Percentiles rank a stretch among this genome's conserved stretches.
Conservation (phyloP, 2,797 vertebrate genomes). For the Perodicticus potto region DNA sequence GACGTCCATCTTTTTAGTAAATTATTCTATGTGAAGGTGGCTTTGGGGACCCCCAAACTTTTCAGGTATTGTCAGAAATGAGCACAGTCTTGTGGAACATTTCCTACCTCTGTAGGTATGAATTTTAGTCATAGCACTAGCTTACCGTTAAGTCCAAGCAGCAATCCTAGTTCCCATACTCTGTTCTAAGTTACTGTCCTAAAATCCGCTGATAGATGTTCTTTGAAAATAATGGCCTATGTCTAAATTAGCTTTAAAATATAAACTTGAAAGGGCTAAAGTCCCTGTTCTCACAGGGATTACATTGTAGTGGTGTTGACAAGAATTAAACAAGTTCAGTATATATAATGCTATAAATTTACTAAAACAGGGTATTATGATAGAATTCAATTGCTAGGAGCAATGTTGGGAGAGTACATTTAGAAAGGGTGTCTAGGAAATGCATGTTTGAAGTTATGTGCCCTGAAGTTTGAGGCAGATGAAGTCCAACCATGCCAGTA, state of each 20-base stretch:
- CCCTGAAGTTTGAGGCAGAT: not conserved
- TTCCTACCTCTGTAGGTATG: not conserved
- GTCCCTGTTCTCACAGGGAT: not conserved
- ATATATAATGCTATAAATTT: not conserved
- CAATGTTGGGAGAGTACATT: not conserved
- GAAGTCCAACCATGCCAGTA: not conserved
- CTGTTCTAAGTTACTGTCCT: not conserved
- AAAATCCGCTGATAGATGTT: not conserved
- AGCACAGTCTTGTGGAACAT: not conserved
- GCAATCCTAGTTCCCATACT: slow-evolving; percentile 13
- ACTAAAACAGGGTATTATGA: not conserved
- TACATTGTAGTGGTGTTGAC: not conserved
- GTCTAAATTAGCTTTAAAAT: slow-evolving; percentile 35
- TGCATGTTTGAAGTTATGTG: not conserved
- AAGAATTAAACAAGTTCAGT: not conserved
- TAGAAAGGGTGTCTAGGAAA: not conserved
- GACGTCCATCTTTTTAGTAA: not conserved
- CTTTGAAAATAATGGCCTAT: not conserved
- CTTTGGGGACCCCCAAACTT: not conserved
- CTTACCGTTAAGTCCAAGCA: not conserved
- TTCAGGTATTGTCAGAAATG: not conserved
- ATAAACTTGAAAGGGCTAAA: not conserved
- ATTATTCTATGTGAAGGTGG: not conserved
- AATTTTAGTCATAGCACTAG: not conserved
- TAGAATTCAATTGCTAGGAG: not conserved